Conservation (phyloP, 1,140 invertebrate species). For the Lucilia sericata region DNA sequence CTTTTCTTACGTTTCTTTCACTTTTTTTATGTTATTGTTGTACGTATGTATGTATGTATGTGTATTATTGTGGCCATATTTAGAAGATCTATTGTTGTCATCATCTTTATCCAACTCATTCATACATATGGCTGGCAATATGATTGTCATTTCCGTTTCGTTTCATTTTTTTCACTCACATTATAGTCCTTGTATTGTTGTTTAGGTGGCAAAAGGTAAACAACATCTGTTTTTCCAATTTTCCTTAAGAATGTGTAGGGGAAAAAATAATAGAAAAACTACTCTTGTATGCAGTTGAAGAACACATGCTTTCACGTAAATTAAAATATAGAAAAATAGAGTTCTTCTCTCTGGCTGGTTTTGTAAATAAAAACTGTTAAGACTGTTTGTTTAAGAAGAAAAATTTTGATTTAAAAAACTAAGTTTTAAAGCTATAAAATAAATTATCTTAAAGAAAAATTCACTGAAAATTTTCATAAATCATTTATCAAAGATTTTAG, state of each 20-base stretch:
- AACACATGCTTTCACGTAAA: slow-evolving; percentile 10
- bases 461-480: no score
- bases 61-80: slow-evolving; percentile 19
- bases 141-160: not conserved
- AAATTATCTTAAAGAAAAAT: no score
- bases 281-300: not conserved
- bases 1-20: not conserved
- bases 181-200: not conserved
- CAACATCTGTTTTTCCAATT: slow-evolving; percentile 13
- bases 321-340: slow-evolving; percentile 4
- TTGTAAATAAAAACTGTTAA: not conserved
- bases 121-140: not conserved
- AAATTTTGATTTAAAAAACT: not conserved
- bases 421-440: not conserved
- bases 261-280: not conserved
- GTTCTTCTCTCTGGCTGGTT: not conserved
- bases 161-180: not conserved
- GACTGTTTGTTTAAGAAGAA: not conserved
- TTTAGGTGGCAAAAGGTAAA: not conserved
- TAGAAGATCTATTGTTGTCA: slow-evolving; percentile 20
- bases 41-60: not conserved
- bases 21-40: not conserved
- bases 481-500: no score
- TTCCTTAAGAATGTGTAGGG: not conserved
- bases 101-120: slow-evolving; percentile 1